Conservation (phyloP, 2,113 vertebrate genomes). For the Mesitornis unicolor region DNA sequence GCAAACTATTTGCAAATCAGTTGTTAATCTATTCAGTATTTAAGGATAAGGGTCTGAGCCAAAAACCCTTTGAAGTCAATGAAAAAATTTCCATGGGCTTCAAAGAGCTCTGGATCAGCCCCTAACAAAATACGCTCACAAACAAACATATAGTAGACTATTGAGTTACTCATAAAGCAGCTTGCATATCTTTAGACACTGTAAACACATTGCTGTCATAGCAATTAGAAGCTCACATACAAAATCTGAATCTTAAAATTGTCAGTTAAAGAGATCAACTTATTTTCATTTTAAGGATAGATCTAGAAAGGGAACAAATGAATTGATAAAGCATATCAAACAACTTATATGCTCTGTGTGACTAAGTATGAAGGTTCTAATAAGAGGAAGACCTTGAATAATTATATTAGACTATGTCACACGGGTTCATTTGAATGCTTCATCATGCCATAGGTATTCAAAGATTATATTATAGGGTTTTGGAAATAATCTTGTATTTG, state of each 20-base stretch:
- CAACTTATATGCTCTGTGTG: background rate
- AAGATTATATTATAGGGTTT: background rate
- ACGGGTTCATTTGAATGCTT: background rate
- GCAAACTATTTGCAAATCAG: conserved; percentile 19
- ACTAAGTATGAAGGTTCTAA: background rate
- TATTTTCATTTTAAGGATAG: background rate
- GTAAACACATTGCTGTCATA: conserved; percentile 21
- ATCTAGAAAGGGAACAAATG: background rate
- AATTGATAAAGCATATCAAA: background rate
- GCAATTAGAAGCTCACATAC: background rate
- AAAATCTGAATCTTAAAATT: background rate
- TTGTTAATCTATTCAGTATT: conserved; percentile 53
- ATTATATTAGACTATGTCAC: background rate
- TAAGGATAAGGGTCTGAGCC: conserved; percentile 36
- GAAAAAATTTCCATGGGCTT: background rate
- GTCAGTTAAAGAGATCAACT: background rate
- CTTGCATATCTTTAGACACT: conserved; percentile 24
- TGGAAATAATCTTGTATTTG: background rate
- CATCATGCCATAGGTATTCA: background rate
- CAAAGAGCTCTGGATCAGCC: conserved; percentile 23
- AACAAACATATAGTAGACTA: background rate
- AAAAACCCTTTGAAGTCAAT: conserved; percentile 44
- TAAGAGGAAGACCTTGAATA: background rate
- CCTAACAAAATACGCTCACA: conserved; percentile 30
- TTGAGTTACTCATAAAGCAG: background rate